These are phyloP conservation scores for Oreortyx pictus DNA, from an alignment of 2,797 vertebrate species.

Conservation along the genomic window DNA sequence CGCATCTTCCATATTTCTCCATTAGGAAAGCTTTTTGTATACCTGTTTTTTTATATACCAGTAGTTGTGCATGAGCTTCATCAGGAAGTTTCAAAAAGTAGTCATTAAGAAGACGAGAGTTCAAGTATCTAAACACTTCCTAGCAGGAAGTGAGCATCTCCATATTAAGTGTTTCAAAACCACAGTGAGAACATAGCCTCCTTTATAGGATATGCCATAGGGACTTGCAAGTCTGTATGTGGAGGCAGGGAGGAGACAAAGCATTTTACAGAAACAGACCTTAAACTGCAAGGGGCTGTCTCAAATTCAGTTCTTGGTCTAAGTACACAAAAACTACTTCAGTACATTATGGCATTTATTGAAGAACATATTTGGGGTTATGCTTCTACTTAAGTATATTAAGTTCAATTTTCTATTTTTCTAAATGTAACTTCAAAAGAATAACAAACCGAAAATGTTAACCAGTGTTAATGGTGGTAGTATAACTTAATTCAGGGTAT, in stretches of 20 bases:
- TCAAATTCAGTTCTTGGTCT: not conserved
- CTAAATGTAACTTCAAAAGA: not conserved
- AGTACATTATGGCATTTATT: not conserved
- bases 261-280: not conserved
- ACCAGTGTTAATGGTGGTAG: not conserved
- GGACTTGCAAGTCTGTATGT: not conserved
- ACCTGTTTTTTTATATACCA: not conserved
- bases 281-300: not conserved
- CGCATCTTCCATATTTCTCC: rapidly evolving
- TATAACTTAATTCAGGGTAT: too few species aligned
- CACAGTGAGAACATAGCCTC: not conserved
- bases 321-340: not conserved
- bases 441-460: not conserved
- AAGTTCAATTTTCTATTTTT: not conserved
- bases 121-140: not conserved
- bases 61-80: not conserved
- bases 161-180: not conserved
- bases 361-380: not conserved
- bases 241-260: not conserved
- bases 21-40: not conserved
- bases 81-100: not conserved
- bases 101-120: not conserved
- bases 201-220: not conserved
- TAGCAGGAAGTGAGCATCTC: too few species aligned
- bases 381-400: not conserved